Base-by-base conservation (phyloP, 2,888 invertebrate genomes). In the Tetramorium bicarinatum region DNA sequence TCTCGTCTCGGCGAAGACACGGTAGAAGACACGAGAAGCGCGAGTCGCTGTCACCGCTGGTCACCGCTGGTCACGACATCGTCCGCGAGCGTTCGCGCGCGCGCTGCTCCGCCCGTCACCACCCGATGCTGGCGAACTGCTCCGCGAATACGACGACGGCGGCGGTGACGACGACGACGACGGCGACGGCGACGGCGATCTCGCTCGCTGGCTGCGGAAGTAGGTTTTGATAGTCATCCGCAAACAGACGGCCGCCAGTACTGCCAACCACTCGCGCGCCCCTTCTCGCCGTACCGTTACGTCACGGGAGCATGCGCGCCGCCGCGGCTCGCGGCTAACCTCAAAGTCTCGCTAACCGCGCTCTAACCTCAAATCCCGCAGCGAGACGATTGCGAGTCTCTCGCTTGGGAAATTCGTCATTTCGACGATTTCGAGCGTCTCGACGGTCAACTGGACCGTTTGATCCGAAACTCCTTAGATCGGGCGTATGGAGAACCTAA, bases 151-250 rank as follows among this genome's bases (percentile, higher is more conserved):
- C 56, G 25, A 29, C 74, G 34, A 13, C 72, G 9, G 44, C 0
- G 29, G 0, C 29, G 29, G 0, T 0, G 29, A 25, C 74, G n/a
- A 0, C 59, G 41, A 15, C 49, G 34, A 11, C 76, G 75, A 15
- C 47, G 47, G 7, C 62, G 18, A 38, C 64, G 76, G 8, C 71
- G 77, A 38, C 83, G 47, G 59, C 44, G 76, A 74, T 80, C 47
- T 74, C 75, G 75, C 74, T 77, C 72, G 72, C 54, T 77, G 69
- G 77, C 82, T 84, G 88, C 88, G 92, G 92, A 93, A 93, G 91
- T 93, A 90, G 92, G 91, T 93, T 94, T 94, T 94, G 93, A 94
- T 93, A 94, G 93, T 94, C 94, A 94, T 94, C 92, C 93, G 92
- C 92, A 90, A 91, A 92, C 92, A 91, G 90, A 88, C 79, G 59